Percentiles rank a stretch among this genome's conserved stretches.
Evolutionary conservation across 2,888 invertebrate species (phyloP).

Genomic region (Carpatolechia fugitivella): DNA sequence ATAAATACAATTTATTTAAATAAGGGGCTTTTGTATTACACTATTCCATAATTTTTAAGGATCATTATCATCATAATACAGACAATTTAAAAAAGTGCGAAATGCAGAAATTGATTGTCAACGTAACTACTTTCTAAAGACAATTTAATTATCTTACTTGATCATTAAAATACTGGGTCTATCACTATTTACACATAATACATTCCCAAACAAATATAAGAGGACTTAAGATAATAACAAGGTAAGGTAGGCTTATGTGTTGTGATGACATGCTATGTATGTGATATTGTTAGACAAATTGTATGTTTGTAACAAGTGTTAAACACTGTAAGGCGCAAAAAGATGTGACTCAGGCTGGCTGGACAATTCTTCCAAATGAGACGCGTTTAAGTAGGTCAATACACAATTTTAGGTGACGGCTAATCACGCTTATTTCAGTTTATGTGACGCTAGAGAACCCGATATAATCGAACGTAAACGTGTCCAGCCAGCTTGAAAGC

Average conservation of each 20-base stretch:
- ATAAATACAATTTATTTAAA: constrained; percentile 5
- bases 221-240: background rate
- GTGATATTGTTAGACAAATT: no score
- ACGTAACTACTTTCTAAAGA: background rate
- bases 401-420: no score
- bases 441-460: no score
- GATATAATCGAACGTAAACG: no score
- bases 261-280: no score
- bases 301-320: no score
- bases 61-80: background rate
- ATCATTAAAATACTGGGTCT: constrained; percentile 8
- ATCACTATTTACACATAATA: constrained; percentile 10
- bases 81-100: background rate
- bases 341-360: no score
- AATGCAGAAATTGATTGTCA: background rate
- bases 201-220: constrained; percentile 3
- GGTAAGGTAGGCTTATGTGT: background rate
- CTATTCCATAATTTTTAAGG: constrained; percentile 4
- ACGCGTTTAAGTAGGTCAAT: no score
- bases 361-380: no score
- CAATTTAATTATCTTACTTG: background rate
- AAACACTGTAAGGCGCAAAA: no score
- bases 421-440: no score
- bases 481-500: no score
- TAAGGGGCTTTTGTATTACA: constrained; percentile 2